Percentiles rank a stretch among this genome's conserved stretches.
phyloP scores from a whole-genome alignment of 1,140 invertebrate genomes.

The Wasmannia auropunctata region DNA sequence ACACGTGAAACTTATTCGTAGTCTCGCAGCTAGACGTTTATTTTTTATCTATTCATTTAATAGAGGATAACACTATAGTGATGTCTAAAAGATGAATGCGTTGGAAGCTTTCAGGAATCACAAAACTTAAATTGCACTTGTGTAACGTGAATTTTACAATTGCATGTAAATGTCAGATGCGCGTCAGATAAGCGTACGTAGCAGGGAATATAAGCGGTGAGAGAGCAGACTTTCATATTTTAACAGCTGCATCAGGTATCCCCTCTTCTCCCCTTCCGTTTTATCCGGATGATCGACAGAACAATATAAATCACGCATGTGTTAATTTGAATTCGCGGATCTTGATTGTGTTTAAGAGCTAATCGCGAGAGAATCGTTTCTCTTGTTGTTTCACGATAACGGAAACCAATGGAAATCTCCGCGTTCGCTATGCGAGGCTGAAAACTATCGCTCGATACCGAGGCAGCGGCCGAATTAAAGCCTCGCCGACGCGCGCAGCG shows the following conservation, averaged over 20 bases:
- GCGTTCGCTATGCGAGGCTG: not conserved
- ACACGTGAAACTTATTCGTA: not conserved
- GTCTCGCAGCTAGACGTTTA: not conserved
- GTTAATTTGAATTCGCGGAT: conserved; percentile 23
- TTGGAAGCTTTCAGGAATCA: not conserved
- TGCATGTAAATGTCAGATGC: conserved; percentile 17
- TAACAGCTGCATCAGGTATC: not conserved
- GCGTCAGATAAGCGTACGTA: not conserved
- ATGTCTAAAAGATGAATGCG: not conserved
- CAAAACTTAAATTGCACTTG: not conserved
- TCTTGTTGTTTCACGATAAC: conserved; percentile 1
- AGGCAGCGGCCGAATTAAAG: conserved; percentile 45
- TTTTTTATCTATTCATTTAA: conserved; percentile 1
- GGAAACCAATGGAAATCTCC: conserved; percentile 36
- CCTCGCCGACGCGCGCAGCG: conserved; percentile 13
- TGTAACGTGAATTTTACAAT: conserved; percentile 25
- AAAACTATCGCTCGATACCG: conserved; percentile 43
- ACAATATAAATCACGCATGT: conserved; percentile 36
- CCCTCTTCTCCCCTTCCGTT: no score
- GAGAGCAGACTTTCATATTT: not conserved
- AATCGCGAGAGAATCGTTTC: not conserved
- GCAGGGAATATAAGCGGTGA: not conserved
- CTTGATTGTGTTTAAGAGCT: conserved; percentile 5
- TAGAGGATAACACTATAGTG: not conserved
- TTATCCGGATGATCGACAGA: conserved; percentile 21